A percentile compares a stretch with the other conserved stretches of the same genome.
These are phyloP conservation scores for Acrobasis suavella DNA, from an alignment of 2,888 invertebrate species.

Conservation along the genomic window DNA sequence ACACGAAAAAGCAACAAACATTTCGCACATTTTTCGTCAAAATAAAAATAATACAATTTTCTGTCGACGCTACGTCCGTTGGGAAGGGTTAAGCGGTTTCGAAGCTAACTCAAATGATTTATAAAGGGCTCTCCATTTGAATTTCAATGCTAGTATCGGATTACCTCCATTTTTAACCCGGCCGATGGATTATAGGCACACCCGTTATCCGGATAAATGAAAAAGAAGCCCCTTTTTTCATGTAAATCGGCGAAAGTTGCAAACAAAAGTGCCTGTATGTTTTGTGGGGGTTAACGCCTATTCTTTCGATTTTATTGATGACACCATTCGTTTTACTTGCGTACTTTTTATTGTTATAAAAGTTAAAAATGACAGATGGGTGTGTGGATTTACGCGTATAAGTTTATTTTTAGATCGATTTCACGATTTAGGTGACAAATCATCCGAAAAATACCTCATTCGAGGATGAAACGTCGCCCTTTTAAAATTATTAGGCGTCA, in stretches of 20 bases:
- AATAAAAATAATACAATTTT: not conserved
- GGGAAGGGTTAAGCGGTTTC: constrained; percentile 56
- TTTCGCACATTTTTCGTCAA: not conserved
- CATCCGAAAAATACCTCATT: too few relatives aligned
- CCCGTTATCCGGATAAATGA: constrained; percentile 33
- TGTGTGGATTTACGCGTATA: not conserved
- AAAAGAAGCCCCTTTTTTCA: constrained; percentile 38
- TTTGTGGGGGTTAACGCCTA: constrained; percentile 10
- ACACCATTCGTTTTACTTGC: constrained; percentile 16
- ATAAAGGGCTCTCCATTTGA: constrained; percentile 75
- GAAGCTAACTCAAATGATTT: constrained; percentile 69
- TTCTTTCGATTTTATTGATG: constrained; percentile 18
- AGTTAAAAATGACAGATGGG: constrained; percentile 25
- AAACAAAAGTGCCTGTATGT: constrained; percentile 12
- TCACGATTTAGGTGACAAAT: too few relatives aligned
- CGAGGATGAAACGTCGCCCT: too few relatives aligned
- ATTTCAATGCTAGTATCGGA: constrained; percentile 69
- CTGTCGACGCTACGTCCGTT: constrained; percentile 13
- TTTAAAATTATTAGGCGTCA: too few relatives aligned
- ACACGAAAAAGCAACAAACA: too few relatives aligned
- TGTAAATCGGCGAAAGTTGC: constrained; percentile 35
- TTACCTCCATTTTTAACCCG: constrained; percentile 52
- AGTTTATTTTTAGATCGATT: not conserved
- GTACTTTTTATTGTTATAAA: constrained; percentile 14
- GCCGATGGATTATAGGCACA: constrained; percentile 34